phyloP scores from a whole-genome alignment of 2,113 vertebrate genomes.

The Brachyistius frenatus region DNA sequence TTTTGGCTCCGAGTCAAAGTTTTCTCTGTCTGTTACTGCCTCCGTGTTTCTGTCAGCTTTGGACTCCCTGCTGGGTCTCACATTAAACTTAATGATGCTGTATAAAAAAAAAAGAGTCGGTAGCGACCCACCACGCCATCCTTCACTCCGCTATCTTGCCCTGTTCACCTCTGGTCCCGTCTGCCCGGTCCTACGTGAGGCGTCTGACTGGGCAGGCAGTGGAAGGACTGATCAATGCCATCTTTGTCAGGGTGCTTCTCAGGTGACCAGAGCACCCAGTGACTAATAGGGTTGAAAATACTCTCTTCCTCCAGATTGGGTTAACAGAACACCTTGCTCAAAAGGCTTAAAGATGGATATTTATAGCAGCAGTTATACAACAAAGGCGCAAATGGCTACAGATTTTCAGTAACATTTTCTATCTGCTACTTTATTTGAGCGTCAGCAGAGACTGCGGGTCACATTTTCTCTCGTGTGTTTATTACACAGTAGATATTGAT shows the following conservation, averaged over 20 bases:
- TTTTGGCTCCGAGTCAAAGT: conserved; percentile 41
- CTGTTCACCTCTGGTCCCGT: conserved; percentile 41
- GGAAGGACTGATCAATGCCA: conserved; percentile 69
- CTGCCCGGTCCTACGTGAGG: conserved; percentile 18
- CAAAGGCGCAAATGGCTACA: background rate
- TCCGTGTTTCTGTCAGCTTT: conserved; percentile 53
- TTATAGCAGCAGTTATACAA: conserved; percentile 34
- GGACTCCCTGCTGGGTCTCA: conserved; percentile 44
- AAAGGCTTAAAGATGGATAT: conserved; percentile 38
- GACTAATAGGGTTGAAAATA: conserved; percentile 65
- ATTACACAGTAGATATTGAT: background rate
- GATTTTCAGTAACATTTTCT: background rate
- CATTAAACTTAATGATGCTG: conserved; percentile 74
- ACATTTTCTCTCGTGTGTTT: background rate
- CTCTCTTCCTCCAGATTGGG: conserved; percentile 47
- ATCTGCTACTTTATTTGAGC: too few relatives aligned
- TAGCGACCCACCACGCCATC: conserved; percentile 31
- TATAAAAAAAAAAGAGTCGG: conserved; percentile 58
- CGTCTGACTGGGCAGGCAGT: conserved; percentile 30
- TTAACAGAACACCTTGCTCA: conserved; percentile 60
- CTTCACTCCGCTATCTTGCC: conserved; percentile 19
- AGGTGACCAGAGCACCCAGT: conserved; percentile 69
- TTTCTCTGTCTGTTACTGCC: conserved; percentile 34
- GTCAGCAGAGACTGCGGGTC: background rate
- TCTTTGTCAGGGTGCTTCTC: conserved; percentile 74